Evolutionary conservation across 2,888 invertebrate genomes (phyloP), one percentile per base, ranked within the genome.

Genomic region (Conus canariensis): DNA sequence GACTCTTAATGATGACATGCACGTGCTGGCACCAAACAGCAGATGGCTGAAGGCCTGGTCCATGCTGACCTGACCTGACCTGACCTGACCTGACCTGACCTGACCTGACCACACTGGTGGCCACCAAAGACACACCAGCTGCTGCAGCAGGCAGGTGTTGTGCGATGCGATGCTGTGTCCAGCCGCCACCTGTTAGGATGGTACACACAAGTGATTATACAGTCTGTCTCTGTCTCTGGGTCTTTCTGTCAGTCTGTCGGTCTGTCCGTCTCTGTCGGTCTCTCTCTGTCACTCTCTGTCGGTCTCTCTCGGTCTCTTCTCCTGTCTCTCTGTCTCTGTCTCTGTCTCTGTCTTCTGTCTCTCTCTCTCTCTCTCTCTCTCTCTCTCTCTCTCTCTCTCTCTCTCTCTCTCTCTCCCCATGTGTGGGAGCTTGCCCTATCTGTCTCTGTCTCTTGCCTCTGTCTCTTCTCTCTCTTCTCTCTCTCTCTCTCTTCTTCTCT

Each of bases 271-370:
- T 74, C 74, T 64, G 12, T 1, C 60, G 1, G 12, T 1, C 64
- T 64, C 64, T 64, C 64, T 64, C 64, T 64, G 6, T 64, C 64
- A 5, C 80, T 80, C 80, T 80, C 56, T 80, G 59, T 70, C 88
- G 64, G 4, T 77, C 88, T 90, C 89, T 64, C 74, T 89, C 16
- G 5, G 25, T 67, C 64, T 82, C 82, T n/a, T 14, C 45, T 30
- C 88, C 88, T 83, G 30, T 83, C 56, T 80, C 74, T 70, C 88
- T 77, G 4, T 77, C 88, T 90, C 89, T 67, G 2, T 64, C 74
- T 89, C 16, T 25, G 25, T 67, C 64, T 82, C 45, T 30, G 4
- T 82, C 82, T 82, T 82, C 82, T 82, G 45, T 82, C 82, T 82
- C 82, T 82, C 14, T 82, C 82, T 82, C 56, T 82, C 74, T 74